Conservation (phyloP, 2,888 invertebrate genomes). For the Metacarcinus magister region DNA sequence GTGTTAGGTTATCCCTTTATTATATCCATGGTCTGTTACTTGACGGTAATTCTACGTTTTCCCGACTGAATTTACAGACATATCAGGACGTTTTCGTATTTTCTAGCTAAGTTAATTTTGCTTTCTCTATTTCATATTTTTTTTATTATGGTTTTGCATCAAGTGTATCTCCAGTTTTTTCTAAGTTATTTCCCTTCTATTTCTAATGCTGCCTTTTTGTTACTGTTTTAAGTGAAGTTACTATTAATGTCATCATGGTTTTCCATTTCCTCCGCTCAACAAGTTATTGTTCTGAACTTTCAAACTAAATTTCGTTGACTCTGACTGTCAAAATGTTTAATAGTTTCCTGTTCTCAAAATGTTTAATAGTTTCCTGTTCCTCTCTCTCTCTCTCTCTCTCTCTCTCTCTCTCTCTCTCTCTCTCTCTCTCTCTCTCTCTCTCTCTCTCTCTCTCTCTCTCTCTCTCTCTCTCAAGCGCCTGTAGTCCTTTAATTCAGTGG, state of each 20-base stretch:
- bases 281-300: not conserved
- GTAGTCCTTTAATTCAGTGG: no score
- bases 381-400: not conserved
- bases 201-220: not conserved
- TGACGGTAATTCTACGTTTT: not conserved
- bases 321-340: conserved; percentile 11
- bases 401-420: conserved; percentile 6
- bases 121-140: not conserved
- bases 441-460: conserved; percentile 41
- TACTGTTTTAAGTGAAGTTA: not conserved
- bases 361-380: not conserved
- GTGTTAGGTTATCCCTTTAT: not conserved
- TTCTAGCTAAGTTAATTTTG: not conserved
- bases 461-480: not conserved
- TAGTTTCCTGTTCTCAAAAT: conserved; percentile 9
- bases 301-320: conserved; percentile 15
- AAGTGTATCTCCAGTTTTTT: not conserved
- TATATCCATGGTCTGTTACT: not conserved
- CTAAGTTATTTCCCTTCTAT: not conserved
- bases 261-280: conserved; percentile 12
- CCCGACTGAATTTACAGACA: not conserved
- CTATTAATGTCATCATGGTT: not conserved
- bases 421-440: conserved; percentile 26
- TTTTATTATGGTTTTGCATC: not conserved
- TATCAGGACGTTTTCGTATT: not conserved